These are phyloP conservation scores for Sphinx pinastri DNA, from an alignment of 2,888 invertebrate genomes.

Conservation along the genomic window DNA sequence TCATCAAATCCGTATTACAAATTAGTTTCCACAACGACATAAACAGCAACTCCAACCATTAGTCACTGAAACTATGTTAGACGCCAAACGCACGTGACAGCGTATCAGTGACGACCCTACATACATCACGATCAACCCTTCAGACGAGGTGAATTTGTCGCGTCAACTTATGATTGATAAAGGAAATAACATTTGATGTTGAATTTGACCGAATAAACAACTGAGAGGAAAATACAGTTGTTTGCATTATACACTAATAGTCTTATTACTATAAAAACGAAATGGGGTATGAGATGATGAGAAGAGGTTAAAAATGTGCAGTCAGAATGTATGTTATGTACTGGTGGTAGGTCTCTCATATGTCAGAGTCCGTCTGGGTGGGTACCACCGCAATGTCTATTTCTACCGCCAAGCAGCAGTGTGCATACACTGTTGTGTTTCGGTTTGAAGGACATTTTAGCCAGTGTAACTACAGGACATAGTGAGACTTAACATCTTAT, in stretches of 20 bases:
- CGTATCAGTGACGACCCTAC: slow-evolving; percentile 42
- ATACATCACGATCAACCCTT: slow-evolving; percentile 38
- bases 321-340: too few relatives aligned
- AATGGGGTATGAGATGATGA: too few relatives aligned
- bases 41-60: slow-evolving; percentile 40
- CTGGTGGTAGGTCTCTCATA: too few relatives aligned
- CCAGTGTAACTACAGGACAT: too few relatives aligned
- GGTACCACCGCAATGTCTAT: too few relatives aligned
- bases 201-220: slow-evolving; percentile 32
- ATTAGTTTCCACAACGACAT: slow-evolving; percentile 9
- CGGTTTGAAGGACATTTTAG: too few relatives aligned
- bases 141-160: slow-evolving; percentile 40
- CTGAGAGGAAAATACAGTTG: neutral
- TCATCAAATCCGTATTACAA: neutral
- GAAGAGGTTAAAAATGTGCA: too few relatives aligned
- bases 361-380: too few relatives aligned
- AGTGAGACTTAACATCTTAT: too few relatives aligned
- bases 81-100: slow-evolving; percentile 45
- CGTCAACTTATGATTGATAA: slow-evolving; percentile 54
- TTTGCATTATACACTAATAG: neutral
- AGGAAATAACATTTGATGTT: slow-evolving; percentile 46
- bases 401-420: too few relatives aligned
- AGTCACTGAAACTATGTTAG: slow-evolving; percentile 47
- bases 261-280: too few relatives aligned
- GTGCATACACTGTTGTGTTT: too few relatives aligned